Evolutionary conservation across 2,888 invertebrate genomes (phyloP), one percentile per base, ranked within the genome.

Genomic region (Erpobdella octoculata): DNA sequence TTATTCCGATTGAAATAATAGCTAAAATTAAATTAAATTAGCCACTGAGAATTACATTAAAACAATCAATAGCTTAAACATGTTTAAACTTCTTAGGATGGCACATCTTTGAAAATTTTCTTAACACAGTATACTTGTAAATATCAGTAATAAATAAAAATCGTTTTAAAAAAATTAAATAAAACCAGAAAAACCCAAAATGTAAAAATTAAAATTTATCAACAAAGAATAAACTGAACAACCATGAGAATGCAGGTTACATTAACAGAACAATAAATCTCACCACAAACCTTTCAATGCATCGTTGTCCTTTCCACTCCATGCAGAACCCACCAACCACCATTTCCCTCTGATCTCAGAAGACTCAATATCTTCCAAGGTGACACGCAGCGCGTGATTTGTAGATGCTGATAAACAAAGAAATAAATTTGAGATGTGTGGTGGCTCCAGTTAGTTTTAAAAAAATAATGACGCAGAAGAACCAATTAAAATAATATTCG

Each of bases 261-360:
- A 25, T 8, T 28, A n/a, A 33, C 31, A 12, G 62, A 62, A 8
- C 6, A n/a, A 25, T 25, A 31, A 35, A 8, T 62, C n/a, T n/a
- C n/a, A n/a, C n/a, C n/a, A n/a, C 15, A 8, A 8, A 53, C 53
- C 9, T 53, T 53, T 53, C 1, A 28, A 53, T 25, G n/a, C 53
- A 6, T 53, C 62, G 28, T 62, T n/a, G 35, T 62, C 35, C 18
- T 35, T 1, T 35, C 62, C 62, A 62, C 35, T 62, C 62, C 62
- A 62, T 28, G 62, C 62, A 6, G 62, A 62, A 12, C 62, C 62
- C 31, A 62, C 62, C 62, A 62, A 35, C 62, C 62, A 62, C 62
- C 62, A 62, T 35, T 62, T 62, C 25, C 62, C 62, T 15, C 62
- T 62, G 1, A 35, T 62, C 5, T 62, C 35, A 6, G 28, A 62